These are phyloP conservation scores for Troides aeacus DNA, from an alignment of 2,888 invertebrate species.

Conservation along the genomic window DNA sequence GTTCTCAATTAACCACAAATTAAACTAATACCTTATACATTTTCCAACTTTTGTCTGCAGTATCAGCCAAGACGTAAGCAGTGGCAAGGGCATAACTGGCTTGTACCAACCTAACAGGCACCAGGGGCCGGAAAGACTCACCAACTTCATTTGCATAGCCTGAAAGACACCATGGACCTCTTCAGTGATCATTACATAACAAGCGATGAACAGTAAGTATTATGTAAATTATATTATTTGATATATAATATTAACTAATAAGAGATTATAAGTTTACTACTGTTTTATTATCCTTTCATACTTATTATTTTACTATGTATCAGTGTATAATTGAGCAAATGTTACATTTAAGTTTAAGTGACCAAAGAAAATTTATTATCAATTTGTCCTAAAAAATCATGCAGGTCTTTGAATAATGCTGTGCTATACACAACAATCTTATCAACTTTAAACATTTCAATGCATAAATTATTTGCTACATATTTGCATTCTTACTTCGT, in stretches of 20 bases:
- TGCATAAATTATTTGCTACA: too few relatives aligned
- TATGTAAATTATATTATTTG: constrained; percentile 13
- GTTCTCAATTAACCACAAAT: background rate
- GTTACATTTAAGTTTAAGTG: too few relatives aligned
- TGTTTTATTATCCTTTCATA: background rate
- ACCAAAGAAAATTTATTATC: too few relatives aligned
- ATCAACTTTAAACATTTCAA: too few relatives aligned
- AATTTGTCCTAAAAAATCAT: too few relatives aligned
- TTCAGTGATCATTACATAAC: constrained; percentile 73
- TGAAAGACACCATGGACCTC: constrained; percentile 72
- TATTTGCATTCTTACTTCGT: too few relatives aligned
- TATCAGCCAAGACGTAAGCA: constrained; percentile 93
- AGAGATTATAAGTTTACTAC: background rate
- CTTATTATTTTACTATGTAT: too few relatives aligned
- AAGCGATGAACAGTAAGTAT: constrained; percentile 62
- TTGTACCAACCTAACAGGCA: constrained; percentile 85
- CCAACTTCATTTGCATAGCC: constrained; percentile 98
- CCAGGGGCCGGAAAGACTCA: constrained; percentile 92
- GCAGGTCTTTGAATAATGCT: too few relatives aligned
- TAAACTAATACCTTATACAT: constrained; percentile 76
- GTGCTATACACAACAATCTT: too few relatives aligned
- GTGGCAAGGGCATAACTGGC: constrained; percentile 90
- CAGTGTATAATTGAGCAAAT: too few relatives aligned
- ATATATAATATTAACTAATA: constrained; percentile 4
- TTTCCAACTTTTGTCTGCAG: constrained; percentile 86